These are phyloP conservation scores for Portevinia maculata DNA, from an alignment of 2,888 invertebrate genomes.

Conservation along the genomic window DNA sequence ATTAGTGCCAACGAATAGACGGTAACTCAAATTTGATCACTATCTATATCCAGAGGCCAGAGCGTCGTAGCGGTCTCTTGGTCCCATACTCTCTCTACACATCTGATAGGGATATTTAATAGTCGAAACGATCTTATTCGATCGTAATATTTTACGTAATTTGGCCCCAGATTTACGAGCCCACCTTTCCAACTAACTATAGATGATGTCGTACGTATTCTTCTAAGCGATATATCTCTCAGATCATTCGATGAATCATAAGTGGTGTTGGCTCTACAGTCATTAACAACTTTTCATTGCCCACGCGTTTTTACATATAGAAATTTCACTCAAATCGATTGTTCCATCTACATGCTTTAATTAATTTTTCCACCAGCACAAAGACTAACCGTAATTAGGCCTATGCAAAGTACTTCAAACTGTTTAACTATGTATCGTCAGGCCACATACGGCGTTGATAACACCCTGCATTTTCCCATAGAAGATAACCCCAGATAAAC, in stretches of 20 bases:
- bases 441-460: slow-evolving; percentile 47
- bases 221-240: slow-evolving; percentile 11
- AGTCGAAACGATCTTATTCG: no score
- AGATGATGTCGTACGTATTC: slow-evolving; percentile 7
- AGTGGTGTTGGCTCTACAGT: slow-evolving; percentile 6
- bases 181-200: slow-evolving; percentile 25
- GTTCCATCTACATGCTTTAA: slow-evolving; percentile 55
- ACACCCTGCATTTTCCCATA: slow-evolving; percentile 24
- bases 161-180: slow-evolving; percentile 10
- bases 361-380: slow-evolving; percentile 28
- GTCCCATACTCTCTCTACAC: no score
- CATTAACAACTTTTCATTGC: slow-evolving; percentile 8
- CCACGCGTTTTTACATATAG: slow-evolving; percentile 22
- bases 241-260: slow-evolving; percentile 28
- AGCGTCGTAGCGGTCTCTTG: no score
- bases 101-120: no score
- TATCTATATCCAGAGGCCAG: no score
- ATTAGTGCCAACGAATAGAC: background rate
- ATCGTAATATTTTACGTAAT: no score
- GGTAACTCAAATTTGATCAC: slow-evolving; percentile 3
- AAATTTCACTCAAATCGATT: slow-evolving; percentile 17
- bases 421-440: slow-evolving; percentile 64
- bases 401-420: slow-evolving; percentile 43
- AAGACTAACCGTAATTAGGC: slow-evolving; percentile 32
- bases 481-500: slow-evolving; percentile 15